Percentiles rank a stretch among this genome's conserved stretches.
Conservation (phyloP, 2,797 vertebrate species). For the Cryptoprocta ferox region DNA sequence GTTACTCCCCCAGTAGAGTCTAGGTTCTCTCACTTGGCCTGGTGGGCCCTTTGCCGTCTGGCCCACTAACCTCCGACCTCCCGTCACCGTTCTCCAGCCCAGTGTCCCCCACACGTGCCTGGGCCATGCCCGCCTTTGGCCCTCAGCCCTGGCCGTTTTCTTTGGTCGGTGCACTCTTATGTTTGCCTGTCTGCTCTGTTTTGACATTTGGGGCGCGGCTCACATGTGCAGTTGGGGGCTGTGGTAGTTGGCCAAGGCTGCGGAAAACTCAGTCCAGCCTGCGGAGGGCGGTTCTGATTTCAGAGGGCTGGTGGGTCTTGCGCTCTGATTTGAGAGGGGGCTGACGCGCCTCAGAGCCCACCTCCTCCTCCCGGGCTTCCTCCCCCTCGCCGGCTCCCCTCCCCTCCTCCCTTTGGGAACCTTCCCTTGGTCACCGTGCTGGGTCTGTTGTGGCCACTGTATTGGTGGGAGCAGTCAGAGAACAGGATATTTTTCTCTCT, state of each 20-base stretch:
- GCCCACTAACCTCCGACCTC: neutral
- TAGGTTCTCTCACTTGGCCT: neutral
- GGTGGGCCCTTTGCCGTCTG: no score
- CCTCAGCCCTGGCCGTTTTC: neutral
- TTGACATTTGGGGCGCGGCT: neutral
- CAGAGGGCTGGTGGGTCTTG: neutral
- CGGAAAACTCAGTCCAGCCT: neutral
- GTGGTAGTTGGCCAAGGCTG: neutral
- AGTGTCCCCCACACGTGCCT: accelerated
- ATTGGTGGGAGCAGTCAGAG: neutral
- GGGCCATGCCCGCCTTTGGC: no score
- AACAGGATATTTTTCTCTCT: neutral
- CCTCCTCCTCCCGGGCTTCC: neutral
- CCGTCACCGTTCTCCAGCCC: neutral
- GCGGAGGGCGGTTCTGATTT: neutral
- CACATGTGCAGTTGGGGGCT: neutral
- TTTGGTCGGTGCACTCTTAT: accelerated
- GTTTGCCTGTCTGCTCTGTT: neutral
- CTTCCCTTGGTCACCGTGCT: neutral
- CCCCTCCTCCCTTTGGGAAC: neutral
- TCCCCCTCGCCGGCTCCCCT: neutral
- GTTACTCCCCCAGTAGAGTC: accelerated
- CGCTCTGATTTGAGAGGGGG: accelerated
- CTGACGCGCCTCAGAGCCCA: neutral
- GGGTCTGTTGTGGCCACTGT: neutral